Evolutionary conservation across 2,888 invertebrate species (phyloP).

Genomic region (Dendrolimus pini): DNA sequence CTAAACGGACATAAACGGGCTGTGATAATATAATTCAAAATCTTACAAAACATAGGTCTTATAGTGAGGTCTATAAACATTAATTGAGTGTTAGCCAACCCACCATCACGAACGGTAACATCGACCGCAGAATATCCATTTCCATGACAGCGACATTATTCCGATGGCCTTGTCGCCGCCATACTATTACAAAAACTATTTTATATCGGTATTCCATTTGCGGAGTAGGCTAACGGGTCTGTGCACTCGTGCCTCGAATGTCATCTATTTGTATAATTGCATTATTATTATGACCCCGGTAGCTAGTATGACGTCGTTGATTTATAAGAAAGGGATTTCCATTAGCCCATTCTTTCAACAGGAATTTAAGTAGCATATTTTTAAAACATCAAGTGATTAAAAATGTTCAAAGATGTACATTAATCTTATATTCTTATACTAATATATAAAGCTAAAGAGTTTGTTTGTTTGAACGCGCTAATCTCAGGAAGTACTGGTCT

Average conservation of each 20-base stretch:
- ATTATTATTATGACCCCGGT: not conserved
- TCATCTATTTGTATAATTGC: constrained; percentile 37
- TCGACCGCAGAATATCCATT: constrained; percentile 27
- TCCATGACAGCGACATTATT: constrained; percentile 25
- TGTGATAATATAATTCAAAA: not conserved
- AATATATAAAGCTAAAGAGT: too few species aligned
- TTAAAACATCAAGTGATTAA: too few species aligned
- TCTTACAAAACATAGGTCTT: not conserved
- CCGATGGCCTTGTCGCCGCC: constrained; percentile 20
- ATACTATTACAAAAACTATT: constrained; percentile 20
- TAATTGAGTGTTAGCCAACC: not conserved
- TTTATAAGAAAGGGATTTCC: not conserved
- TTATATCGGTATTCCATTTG: constrained; percentile 51
- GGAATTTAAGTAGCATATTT: too few species aligned
- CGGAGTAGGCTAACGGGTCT: constrained; percentile 53
- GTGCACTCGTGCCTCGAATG: constrained; percentile 43
- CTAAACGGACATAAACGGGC: not conserved
- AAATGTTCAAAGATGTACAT: too few species aligned
- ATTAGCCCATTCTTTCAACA: not conserved
- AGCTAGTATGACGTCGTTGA: not conserved
- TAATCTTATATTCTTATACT: too few species aligned
- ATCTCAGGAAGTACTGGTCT: too few species aligned
- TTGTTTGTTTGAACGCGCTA: too few species aligned
- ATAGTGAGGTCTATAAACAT: not conserved
- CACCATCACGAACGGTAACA: constrained; percentile 1